Base-by-base conservation (phyloP, 2,888 invertebrate species). In the Punctoribates punctum region DNA sequence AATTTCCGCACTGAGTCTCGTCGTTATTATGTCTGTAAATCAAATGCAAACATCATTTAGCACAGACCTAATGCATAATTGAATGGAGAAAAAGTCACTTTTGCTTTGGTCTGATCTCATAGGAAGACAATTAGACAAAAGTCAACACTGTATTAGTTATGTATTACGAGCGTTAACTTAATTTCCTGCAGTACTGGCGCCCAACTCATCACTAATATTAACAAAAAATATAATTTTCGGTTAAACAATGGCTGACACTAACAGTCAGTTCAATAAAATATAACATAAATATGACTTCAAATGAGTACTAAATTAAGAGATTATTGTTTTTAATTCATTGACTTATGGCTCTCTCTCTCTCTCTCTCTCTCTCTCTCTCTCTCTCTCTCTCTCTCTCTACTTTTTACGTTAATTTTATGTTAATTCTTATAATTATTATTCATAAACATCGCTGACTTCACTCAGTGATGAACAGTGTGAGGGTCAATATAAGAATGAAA, bases 121-220 rank as follows among this genome's bases (percentile, higher is more conserved):
- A 60, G 38, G 17, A 34, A 20, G 13, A 67, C 29, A 38, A 34
- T 34, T 67, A 67, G 67, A 38, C 67, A 67, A 34, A 38, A 67
- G 67, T 67, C 34, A 67, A 67, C 38, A 67, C 29, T 38, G 67
- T 67, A 67, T 67, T 67, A 67, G 67, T 34, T 34, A 38, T 38
- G 34, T 34, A 34, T 34, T 34, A 34, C 34, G 3, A 3, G 34
- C 34, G 34, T 67, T 67, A 67, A 67, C 67, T 67, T 38, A 67
- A 67, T 67, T 67, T 67, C 67, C 67, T 67, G 67, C 38, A 67
- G 38, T 34, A 34, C 34, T 67, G 67, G 67, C 67, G 67, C 67
- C 67, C 17, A 38, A 34, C 38, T 67, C 67, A 67, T 67, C 67
- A 67, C 34, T 11, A 67, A 67, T 6, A 1, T 62, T 62, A 5